Conservation (phyloP, 2,113 vertebrate genomes). For the Colius striatus region DNA sequence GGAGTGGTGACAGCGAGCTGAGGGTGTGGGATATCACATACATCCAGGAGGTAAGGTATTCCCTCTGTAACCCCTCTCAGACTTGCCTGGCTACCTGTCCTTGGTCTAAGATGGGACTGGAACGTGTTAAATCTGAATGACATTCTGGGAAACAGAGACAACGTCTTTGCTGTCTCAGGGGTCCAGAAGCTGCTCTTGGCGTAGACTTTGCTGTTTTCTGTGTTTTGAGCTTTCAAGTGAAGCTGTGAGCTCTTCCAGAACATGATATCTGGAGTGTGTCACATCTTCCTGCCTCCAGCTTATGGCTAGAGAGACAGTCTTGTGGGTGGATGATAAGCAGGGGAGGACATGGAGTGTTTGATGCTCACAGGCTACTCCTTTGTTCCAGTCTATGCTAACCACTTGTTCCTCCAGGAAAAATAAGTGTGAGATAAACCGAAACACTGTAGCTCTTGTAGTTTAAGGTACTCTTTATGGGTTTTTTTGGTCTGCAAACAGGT, state of each 20-base stretch:
- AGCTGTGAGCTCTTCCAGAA: not conserved
- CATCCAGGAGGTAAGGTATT: constrained; percentile 66
- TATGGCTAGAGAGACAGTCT: not conserved
- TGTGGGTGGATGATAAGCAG: not conserved
- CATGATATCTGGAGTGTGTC: not conserved
- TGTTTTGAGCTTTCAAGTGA: not conserved
- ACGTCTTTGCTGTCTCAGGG: not conserved
- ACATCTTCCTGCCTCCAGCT: not conserved
- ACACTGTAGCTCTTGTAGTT: not conserved
- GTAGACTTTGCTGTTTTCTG: not conserved
- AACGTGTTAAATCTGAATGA: not conserved
- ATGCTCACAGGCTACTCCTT: not conserved
- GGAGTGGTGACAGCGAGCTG: constrained; percentile 93
- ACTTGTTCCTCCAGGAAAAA: not conserved
- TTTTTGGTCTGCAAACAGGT: constrained; percentile 65
- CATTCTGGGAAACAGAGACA: not conserved
- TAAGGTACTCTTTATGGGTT: not conserved
- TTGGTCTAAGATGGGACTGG: not conserved
- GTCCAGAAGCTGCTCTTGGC: not conserved
- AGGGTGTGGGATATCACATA: constrained; percentile 89
- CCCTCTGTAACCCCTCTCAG: not conserved
- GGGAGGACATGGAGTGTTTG: not conserved
- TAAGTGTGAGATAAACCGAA: not conserved
- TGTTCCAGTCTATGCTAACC: not conserved
- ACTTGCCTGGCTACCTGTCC: not conserved